phyloP scores from a whole-genome alignment of 2,888 invertebrate genomes.

The Melipona bicolor region DNA sequence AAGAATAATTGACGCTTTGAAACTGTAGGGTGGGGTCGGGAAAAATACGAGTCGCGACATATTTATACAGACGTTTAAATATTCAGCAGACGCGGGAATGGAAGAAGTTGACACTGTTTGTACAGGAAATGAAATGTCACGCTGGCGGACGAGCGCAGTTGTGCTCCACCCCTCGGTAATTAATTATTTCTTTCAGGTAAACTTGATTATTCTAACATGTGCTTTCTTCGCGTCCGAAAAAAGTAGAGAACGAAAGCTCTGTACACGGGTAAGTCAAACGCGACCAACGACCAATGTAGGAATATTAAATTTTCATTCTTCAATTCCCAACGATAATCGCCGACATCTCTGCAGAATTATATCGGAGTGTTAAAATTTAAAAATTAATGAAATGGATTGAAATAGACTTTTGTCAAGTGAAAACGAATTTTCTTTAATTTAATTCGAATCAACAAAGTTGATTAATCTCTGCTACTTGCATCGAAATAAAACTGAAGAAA shows the following conservation, averaged over 20 bases:
- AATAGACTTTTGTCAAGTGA: too few relatives aligned
- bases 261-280: neutral
- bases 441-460: too few relatives aligned
- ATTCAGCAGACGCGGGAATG: constrained; percentile 19
- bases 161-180: constrained; percentile 37
- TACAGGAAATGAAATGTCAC: constrained; percentile 45
- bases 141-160: constrained; percentile 21
- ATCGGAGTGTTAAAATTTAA: too few relatives aligned
- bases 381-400: neutral
- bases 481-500: too few relatives aligned
- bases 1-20: constrained; percentile 28
- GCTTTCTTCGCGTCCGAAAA: neutral
- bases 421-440: too few relatives aligned
- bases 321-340: neutral
- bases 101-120: constrained; percentile 32
- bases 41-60: constrained; percentile 33
- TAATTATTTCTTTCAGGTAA: constrained; percentile 55
- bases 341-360: too few relatives aligned
- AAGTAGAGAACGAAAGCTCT: neutral
- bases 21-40: neutral
- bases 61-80: constrained; percentile 44
- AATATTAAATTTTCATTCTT: neutral
- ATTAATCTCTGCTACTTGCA: too few relatives aligned
- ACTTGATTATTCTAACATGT: constrained; percentile 42
- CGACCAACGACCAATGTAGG: neutral